Evolutionary conservation across 2,888 invertebrate genomes (phyloP).

Genomic region (Deroplatys truncata): DNA sequence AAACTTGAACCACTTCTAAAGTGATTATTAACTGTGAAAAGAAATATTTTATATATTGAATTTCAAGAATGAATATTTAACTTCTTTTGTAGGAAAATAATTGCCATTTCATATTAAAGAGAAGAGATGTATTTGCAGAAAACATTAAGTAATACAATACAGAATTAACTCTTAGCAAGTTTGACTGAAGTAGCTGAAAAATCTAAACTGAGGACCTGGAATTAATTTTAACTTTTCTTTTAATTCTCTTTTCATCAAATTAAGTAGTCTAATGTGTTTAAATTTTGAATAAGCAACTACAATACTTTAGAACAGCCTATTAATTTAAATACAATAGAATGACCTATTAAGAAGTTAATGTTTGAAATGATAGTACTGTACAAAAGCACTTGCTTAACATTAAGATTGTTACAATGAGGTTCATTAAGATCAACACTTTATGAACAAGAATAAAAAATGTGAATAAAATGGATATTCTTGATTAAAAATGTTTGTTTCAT

Average conservation of each 20-base stretch:
- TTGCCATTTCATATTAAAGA: neutral
- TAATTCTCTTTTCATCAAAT: neutral
- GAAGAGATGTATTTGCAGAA: neutral
- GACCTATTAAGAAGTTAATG: neutral
- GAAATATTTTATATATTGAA: neutral
- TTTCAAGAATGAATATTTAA: neutral
- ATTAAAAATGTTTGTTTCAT: neutral
- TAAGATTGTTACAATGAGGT: neutral
- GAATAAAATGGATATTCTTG: neutral
- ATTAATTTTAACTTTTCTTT: neutral
- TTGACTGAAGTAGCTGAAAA: neutral
- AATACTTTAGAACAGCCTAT: neutral
- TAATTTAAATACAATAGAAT: neutral
- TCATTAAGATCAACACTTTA: neutral
- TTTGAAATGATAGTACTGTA: neutral
- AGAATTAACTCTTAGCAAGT: neutral
- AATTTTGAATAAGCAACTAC: neutral
- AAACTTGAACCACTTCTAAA: neutral
- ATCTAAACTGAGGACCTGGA: neutral
- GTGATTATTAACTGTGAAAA: neutral
- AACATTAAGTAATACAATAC: neutral
- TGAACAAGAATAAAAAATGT: neutral
- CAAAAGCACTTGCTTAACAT: neutral
- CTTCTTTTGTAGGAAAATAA: neutral
- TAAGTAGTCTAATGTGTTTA: neutral